Evolutionary conservation across 2,888 invertebrate species (phyloP), one percentile per base, ranked within the genome.

Genomic region (Plagodis pulveraria): DNA sequence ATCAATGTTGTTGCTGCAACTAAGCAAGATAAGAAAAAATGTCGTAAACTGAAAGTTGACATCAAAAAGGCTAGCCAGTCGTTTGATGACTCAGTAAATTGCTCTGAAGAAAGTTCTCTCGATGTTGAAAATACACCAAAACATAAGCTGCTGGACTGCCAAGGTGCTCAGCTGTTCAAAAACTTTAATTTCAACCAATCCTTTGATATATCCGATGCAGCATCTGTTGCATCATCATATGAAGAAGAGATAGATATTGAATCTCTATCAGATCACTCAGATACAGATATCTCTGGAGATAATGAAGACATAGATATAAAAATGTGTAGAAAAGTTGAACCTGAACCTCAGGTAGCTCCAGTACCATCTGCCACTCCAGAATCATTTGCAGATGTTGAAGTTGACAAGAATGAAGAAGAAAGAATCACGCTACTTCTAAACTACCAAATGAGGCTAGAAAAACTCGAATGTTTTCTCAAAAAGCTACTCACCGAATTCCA

Each of bases 91-190:
- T 76, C 73, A 2, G 49, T 80, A 0, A 76, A 77, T 0, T 64
- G 72, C 8, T 69, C 75, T 0, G 62, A 72, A 45, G 64, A 72
- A 41, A 69, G 70, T 34, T 63, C 73, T 0, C 59, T 72, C 0
- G 77, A 83, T 45, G 58, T 81, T 2, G 92, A 92, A 62, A 92
- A 92, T 51, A 92, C 92, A 5, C 92, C 92, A 0, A 90, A 86
- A 72, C 88, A 90, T 52, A 78, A 87, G 6, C 69, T 83, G 0
- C 59, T 92, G 1, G 83, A 89, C 36, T 80, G 80, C 42, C 78
- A 78, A 50, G 83, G 78, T 6, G 81, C 84, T 0, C 87, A 91
- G n/a, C 50, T 81, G 2, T 89, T 89, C 54, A 84, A 79, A 62
- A 75, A 78, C 0, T 81, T 92, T 32, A 83, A 91, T 71, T 87